Conservation (phyloP, 2,888 invertebrate genomes). For the Halictus quadricinctus region DNA sequence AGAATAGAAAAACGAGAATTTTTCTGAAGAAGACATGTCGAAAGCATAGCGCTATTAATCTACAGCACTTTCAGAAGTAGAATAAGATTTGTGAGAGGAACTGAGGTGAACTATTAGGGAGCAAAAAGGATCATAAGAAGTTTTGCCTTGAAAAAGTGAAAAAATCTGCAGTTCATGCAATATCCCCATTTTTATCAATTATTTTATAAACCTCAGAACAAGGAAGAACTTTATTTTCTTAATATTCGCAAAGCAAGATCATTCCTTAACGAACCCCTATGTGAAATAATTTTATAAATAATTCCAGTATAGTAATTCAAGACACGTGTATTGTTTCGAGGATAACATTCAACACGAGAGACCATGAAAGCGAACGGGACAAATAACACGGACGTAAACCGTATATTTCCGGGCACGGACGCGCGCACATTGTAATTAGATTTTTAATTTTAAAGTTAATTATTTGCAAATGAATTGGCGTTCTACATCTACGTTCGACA, state of each 20-base stretch:
- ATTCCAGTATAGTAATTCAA: neutral
- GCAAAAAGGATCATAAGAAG: neutral
- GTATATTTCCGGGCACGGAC: constrained; percentile 4
- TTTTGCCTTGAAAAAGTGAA: neutral
- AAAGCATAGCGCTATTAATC: constrained; percentile 1
- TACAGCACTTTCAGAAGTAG: constrained; percentile 8
- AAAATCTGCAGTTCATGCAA: neutral
- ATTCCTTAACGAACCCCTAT: neutral
- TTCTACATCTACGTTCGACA: constrained; percentile 2
- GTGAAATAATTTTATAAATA: neutral
- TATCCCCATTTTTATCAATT: neutral
- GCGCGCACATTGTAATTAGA: constrained; percentile 37
- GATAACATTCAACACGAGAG: neutral
- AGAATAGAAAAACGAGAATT: neutral
- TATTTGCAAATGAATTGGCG: constrained; percentile 63
- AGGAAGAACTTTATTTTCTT: no score
- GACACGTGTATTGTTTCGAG: neutral
- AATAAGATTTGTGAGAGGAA: constrained; percentile 1
- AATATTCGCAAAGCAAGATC: neutral
- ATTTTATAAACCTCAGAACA: neutral
- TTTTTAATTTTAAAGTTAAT: constrained; percentile 65
- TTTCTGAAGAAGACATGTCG: neutral
- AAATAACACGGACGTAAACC: constrained; percentile 37
- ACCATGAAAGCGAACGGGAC: constrained; percentile 17
- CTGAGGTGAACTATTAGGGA: neutral